phyloP scores from a whole-genome alignment of 2,888 invertebrate species.

The Chaitophorus viminalis region DNA sequence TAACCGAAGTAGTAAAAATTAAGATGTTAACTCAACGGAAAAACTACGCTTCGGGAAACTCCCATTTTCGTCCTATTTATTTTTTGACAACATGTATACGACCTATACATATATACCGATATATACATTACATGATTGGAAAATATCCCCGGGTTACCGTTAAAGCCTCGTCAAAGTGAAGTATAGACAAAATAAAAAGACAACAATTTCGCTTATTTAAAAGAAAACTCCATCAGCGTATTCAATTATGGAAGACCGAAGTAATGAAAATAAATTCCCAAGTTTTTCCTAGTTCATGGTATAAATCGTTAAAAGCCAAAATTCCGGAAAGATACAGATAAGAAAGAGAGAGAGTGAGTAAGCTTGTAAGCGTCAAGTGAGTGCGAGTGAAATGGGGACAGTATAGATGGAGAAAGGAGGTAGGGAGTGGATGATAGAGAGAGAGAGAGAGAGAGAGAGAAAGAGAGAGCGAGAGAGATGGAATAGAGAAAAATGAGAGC shows the following conservation, averaged over 20 bases:
- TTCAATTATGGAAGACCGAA: conserved; percentile 32
- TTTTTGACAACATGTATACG: not conserved
- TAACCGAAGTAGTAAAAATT: conserved; percentile 27
- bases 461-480: not conserved
- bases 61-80: not conserved
- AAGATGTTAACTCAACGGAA: not conserved
- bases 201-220: conserved; percentile 4
- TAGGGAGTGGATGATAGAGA: no score
- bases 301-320: conserved; percentile 50
- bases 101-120: not conserved
- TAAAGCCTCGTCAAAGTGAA: not conserved
- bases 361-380: no score
- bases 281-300: not conserved
- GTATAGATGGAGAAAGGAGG: not conserved
- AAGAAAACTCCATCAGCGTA: conserved; percentile 11
- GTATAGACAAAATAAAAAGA: not conserved
- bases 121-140: conserved; percentile 5
- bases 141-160: not conserved
- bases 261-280: conserved; percentile 36
- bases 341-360: not conserved
- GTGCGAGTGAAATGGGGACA: no score
- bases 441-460: not conserved
- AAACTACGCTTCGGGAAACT: conserved; percentile 13
- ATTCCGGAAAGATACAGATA: conserved; percentile 49
- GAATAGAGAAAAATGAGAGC: conserved; percentile 58